phyloP scores from a whole-genome alignment of 2,888 invertebrate genomes.

The Gymnoscelis rufifasciata region DNA sequence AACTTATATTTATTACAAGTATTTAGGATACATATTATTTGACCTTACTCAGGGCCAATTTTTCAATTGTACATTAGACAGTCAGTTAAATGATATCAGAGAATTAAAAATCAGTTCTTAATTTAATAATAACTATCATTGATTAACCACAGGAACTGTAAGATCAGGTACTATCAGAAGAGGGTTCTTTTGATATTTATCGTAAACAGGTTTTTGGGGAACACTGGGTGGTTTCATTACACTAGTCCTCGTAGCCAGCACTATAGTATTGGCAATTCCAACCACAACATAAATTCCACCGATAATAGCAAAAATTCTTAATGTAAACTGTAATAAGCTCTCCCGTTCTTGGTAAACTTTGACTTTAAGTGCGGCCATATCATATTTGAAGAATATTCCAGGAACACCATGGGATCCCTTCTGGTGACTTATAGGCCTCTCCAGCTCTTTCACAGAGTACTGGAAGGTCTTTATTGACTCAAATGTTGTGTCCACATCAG shows the following conservation, averaged over 20 bases:
- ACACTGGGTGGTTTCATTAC: constrained; percentile 37
- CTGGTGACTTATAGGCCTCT: constrained; percentile 83
- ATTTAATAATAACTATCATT: constrained; percentile 49
- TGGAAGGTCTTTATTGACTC: constrained; percentile 90
- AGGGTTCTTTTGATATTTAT: constrained; percentile 45
- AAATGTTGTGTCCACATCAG: constrained; percentile 90
- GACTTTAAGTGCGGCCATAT: constrained; percentile 93
- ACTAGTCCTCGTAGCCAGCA: constrained; percentile 47
- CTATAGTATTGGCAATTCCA: constrained; percentile 71
- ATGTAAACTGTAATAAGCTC: constrained; percentile 86
- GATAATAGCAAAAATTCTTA: constrained; percentile 93
- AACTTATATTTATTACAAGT: background rate
- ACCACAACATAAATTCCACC: constrained; percentile 95
- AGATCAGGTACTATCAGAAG: constrained; percentile 54
- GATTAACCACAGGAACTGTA: constrained; percentile 58
- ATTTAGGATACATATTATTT: background rate
- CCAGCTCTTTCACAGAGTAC: constrained; percentile 95
- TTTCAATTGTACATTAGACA: too few species aligned
- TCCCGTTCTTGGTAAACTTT: constrained; percentile 89
- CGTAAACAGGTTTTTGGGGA: constrained; percentile 31
- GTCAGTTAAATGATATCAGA: too few species aligned
- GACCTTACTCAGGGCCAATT: background rate
- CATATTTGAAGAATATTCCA: constrained; percentile 97
- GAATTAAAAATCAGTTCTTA: too few species aligned
- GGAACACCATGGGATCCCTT: constrained; percentile 94